Conservation (phyloP, 2,113 vertebrate species). For the Erythrocercus mccallii region DNA sequence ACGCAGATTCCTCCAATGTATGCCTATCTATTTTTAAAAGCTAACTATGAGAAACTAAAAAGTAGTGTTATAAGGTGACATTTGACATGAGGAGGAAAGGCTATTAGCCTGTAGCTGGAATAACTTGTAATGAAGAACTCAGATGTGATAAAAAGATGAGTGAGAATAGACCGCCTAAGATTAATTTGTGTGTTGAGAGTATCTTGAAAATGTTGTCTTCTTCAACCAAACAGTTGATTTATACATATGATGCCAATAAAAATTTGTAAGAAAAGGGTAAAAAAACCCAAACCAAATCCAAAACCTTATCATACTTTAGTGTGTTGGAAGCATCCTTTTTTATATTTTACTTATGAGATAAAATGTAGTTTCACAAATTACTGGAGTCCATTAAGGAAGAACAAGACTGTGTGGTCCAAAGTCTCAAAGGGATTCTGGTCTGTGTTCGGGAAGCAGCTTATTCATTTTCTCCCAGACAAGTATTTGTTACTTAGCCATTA, state of each 20-base stretch:
- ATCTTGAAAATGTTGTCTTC: background rate
- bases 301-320: background rate
- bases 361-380: constrained; percentile 43
- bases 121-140: background rate
- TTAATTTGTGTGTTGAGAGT: background rate
- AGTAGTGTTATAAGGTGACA: background rate
- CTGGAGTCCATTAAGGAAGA: constrained; percentile 24
- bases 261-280: background rate
- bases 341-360: constrained; percentile 15
- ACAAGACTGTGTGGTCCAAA: constrained; percentile 43
- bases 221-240: background rate
- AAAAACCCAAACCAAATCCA: background rate
- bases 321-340: background rate
- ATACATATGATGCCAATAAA: background rate
- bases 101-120: background rate
- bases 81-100: background rate
- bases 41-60: background rate
- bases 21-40: background rate
- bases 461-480: constrained; percentile 41
- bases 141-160: background rate
- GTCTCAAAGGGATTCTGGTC: constrained; percentile 48
- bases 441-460: constrained; percentile 36
- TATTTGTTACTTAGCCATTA: constrained; percentile 38
- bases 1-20: background rate
- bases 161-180: background rate